These are phyloP conservation scores for Grammomys surdaster DNA, from an alignment of 2,113 vertebrate genomes.

Conservation along the genomic window DNA sequence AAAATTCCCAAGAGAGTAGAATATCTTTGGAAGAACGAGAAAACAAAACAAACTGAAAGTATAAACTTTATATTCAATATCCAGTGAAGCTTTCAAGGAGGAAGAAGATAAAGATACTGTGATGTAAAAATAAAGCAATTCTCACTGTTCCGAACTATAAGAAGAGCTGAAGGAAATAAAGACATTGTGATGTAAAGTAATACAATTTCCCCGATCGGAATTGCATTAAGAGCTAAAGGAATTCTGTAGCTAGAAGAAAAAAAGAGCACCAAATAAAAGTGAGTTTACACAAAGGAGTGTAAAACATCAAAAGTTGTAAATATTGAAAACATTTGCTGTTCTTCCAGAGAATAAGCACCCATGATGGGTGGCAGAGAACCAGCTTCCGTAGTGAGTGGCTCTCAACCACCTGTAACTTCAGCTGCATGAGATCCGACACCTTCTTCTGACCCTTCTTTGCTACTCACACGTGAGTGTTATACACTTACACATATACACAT, in stretches of 20 bases:
- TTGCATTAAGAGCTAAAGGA: neutral
- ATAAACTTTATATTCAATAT: neutral
- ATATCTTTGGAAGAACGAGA: neutral
- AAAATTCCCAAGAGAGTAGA: neutral
- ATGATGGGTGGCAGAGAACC: neutral
- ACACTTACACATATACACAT: neutral
- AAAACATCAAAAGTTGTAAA: neutral
- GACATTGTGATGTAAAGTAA: neutral
- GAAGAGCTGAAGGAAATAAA: neutral
- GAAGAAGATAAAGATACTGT: slow-evolving; percentile 39
- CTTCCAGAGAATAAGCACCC: neutral
- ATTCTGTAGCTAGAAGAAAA: neutral
- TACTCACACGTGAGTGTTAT: no score
- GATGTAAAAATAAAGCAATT: slow-evolving; percentile 18
- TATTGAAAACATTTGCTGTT: no score
- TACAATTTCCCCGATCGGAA: neutral
- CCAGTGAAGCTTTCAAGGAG: slow-evolving; percentile 32
- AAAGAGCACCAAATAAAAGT: neutral
- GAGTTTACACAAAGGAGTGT: neutral
- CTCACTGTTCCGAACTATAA: neutral
- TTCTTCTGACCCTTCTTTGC: no score
- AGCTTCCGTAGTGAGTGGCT: no score
- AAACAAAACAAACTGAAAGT: neutral
- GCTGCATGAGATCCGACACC: neutral
- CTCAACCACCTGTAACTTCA: no score